Evolutionary conservation across 1,140 invertebrate species (phyloP), one percentile per base, ranked within the genome.

Genomic region (Popillia japonica): DNA sequence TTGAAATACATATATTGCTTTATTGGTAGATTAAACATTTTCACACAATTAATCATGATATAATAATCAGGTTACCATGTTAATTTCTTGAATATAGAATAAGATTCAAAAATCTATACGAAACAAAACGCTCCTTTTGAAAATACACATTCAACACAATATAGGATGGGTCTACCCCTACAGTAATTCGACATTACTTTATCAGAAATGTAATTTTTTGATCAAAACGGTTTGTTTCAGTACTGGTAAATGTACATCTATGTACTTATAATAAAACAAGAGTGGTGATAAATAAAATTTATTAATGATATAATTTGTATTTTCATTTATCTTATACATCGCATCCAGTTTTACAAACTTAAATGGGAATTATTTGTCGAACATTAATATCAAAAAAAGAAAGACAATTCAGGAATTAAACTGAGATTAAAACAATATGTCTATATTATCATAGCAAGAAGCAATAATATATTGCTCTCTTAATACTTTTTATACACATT

Each of bases 231-330:
- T n/a, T n/a, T n/a, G n/a, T n/a, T n/a, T n/a, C n/a, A 48, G 11
- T 48, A 48, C 44, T 11, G 11, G n/a, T n/a, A 48, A 48, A 14
- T 48, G 11, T 48, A 48, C 17, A 42, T 42, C 6, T 42, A 42
- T 42, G 10, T 42, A 42, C 10, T 42, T 6, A 42, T 6, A 48
- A 48, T 14, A 48, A 48, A 64, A 64, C 44, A 48, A 20, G 61
- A 64, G 22, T 42, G 72, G 40, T 73, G 72, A 42, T 73, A 73
- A 73, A 73, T 73, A 73, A 73, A 73, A 40, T 73, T 73, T 73
- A 73, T 73, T 73, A 40, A 73, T 42, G 3, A 73, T 73, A 73
- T 40, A 40, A 42, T 41, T 40, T 40, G 27, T 73, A 42, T 73
- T 73, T 40, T 73, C 27, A 73, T 73, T 11, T 41, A 27, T 42